Base-by-base conservation (phyloP, 2,797 vertebrate species). In the Amniataba percoides region DNA sequence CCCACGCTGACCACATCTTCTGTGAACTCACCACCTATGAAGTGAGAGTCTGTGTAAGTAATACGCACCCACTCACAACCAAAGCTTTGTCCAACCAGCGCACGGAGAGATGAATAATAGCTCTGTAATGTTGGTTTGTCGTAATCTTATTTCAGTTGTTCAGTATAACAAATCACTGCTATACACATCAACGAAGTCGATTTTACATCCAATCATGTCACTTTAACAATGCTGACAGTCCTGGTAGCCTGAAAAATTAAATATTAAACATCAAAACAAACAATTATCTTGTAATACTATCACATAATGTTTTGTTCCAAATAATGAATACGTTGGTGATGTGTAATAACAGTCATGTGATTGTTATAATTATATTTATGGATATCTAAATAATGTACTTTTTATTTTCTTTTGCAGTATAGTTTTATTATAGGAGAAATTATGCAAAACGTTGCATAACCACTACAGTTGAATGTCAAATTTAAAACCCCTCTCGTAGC, bases 1-100 rank as follows among this genome's bases (percentile, higher is more conserved):
- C 96, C 0, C 97, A 99, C 0, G 96, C 94, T 15, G 95, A 97
- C 70, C 98, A 98, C 71, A 96, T 98, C 88, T 93, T 97, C 82
- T 95, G 94, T 84, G 97, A 98, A 77, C 96, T 99, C 77, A 83
- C 83, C 82, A 91, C 46, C 85, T 97, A 97, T 1, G 97, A 99
- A 92, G 96, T 97, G 86, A 97, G 92, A 91, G 95, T 96, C 51
- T 86, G 87, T 51, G 98, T 99, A 94, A 97, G 97, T 88, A 3
- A 75, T 87, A 95, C 87, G 93, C 84, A n/a, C 89, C 1, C 0
- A 5, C 13, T 59, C 55, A 72, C 61, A 70, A 58, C 43, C 13
- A 62, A 42, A 49, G 48, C 77, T 67, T 52, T 67, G 59, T 74
- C 31, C 11, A 23, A 48, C 2, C 4, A 7, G 11, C 27, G 7